Base-by-base conservation (phyloP, 2,797 vertebrate genomes). In the Diglossa cyanea region DNA sequence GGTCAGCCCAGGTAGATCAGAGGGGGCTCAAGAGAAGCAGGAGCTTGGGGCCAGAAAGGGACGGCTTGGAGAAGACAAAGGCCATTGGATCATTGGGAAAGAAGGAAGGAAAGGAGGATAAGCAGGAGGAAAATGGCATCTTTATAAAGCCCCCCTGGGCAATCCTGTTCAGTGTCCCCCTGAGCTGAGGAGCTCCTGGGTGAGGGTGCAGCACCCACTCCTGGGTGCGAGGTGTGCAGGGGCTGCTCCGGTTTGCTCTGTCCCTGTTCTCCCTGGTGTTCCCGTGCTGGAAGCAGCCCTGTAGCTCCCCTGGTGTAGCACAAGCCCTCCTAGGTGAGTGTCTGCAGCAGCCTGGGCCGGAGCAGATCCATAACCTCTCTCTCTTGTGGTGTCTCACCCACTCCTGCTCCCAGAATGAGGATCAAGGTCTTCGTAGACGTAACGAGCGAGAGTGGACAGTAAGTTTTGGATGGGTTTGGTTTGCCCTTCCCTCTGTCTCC, bases 371-470 rank as follows among this genome's bases (percentile, higher is more conserved):
- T 97, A 96, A 97, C 94, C 84, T 97, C 83, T 97, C 72, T 97
- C 90, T 97, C 93, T 97, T 97, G 88, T 5, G 95, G 86, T 95
- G 55, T 97, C 94, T 95, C 73, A 47, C 92, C 91, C 80, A 88
- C 54, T 63, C 66, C 96, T 97, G 93, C 96, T 96, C 96, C 93
- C 98, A 98, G 98, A 98, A 95, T 98, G 96, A 98, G 98, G 97
- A 98, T 98, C 98, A 95, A 98, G 97, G 95, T 98, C 98, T 98
- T 98, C 98, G 95, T 99, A 98, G 98, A 98, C 95, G 96, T 98
- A 98, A 98, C 98, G 96, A 98, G 98, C 97, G 98, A 98, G 86
- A 97, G 98, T 72, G 95, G 97, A 97, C 96, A 97, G 98, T 98
- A 98, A 98, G 98, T 99, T 97, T 77, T 76, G 94, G 97, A 84